A percentile compares a stretch with the other conserved stretches of the same genome.
These are phyloP conservation scores for Lycocorax pyrrhopterus DNA, from an alignment of 2,113 vertebrate species.

Conservation along the genomic window DNA sequence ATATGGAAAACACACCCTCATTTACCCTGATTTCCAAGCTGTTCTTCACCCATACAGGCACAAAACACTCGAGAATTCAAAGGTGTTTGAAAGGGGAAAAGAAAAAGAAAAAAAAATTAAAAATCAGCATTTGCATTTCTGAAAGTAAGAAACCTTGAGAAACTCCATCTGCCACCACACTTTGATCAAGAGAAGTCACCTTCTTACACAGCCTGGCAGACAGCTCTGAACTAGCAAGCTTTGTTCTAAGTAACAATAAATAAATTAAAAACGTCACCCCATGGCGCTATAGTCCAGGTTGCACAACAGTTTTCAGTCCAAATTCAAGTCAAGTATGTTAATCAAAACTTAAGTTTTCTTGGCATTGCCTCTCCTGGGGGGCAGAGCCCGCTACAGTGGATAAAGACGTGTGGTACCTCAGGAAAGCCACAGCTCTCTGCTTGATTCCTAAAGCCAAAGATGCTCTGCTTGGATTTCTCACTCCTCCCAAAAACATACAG, in stretches of 20 bases:
- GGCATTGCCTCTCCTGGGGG: background rate
- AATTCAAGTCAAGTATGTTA: background rate
- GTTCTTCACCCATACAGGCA: background rate
- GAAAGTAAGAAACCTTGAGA: background rate
- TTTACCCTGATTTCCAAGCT: background rate
- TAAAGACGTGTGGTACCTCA: background rate
- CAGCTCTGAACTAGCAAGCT: background rate
- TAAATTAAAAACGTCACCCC: background rate
- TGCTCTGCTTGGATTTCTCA: background rate
- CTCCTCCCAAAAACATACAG: background rate
- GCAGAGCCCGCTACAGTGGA: background rate
- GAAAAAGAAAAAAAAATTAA: background rate
- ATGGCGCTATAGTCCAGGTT: background rate
- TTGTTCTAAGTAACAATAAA: background rate
- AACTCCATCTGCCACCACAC: background rate
- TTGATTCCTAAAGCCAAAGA: background rate
- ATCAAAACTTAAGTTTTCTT: background rate
- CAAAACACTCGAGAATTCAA: background rate
- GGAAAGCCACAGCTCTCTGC: background rate
- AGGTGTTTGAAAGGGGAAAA: background rate
- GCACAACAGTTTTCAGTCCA: background rate
- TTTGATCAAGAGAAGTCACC: background rate
- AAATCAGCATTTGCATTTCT: background rate
- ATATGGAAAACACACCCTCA: background rate
- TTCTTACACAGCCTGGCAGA: background rate